Percentiles rank a stretch among this genome's conserved stretches.
Evolutionary conservation across 1,140 invertebrate species (phyloP).

Genomic region (Paracyclopina nana): DNA sequence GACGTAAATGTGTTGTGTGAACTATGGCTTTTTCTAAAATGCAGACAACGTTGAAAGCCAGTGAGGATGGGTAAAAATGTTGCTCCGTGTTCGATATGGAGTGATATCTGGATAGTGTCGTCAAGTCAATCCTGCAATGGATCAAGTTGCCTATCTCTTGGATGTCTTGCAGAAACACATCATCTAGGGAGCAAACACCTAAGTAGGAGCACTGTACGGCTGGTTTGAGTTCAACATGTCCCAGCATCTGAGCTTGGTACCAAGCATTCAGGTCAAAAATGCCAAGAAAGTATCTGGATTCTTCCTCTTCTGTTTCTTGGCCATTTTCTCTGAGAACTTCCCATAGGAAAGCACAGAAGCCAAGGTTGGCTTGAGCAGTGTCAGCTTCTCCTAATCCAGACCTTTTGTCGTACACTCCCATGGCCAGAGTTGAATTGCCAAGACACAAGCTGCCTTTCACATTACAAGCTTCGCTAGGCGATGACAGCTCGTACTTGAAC

Average conservation of each 20-base stretch:
- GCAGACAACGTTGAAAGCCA: conserved; percentile 43
- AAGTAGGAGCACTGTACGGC: conserved; percentile 24
- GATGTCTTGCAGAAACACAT: conserved; percentile 19
- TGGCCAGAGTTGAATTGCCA: not conserved
- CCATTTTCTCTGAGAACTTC: no score
- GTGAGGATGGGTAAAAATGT: conserved; percentile 55
- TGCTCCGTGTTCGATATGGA: conserved; percentile 30
- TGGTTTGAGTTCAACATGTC: conserved; percentile 23
- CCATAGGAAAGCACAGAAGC: conserved; percentile 35
- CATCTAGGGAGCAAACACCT: conserved; percentile 23
- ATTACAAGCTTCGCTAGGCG: no score
- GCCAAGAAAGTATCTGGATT: conserved; percentile 28
- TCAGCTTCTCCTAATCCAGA: not conserved
- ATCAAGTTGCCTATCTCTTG: not conserved
- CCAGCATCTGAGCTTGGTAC: conserved; percentile 83
- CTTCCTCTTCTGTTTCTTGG: conserved; percentile 23
- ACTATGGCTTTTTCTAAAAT: conserved; percentile 28
- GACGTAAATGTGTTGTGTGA: conserved; percentile 35
- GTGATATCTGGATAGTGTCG: conserved; percentile 1
- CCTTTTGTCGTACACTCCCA: not conserved
- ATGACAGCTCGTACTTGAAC: conserved; percentile 1
- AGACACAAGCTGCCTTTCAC: not conserved
- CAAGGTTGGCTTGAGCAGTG: conserved; percentile 23
- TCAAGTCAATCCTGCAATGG: not conserved
- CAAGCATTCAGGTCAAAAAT: conserved; percentile 83